A percentile compares a stretch with the other conserved stretches of the same genome.
These are phyloP conservation scores for Tetraodon nigroviridis DNA, from an alignment of 2,113 vertebrate genomes.

Conservation along the genomic window DNA sequence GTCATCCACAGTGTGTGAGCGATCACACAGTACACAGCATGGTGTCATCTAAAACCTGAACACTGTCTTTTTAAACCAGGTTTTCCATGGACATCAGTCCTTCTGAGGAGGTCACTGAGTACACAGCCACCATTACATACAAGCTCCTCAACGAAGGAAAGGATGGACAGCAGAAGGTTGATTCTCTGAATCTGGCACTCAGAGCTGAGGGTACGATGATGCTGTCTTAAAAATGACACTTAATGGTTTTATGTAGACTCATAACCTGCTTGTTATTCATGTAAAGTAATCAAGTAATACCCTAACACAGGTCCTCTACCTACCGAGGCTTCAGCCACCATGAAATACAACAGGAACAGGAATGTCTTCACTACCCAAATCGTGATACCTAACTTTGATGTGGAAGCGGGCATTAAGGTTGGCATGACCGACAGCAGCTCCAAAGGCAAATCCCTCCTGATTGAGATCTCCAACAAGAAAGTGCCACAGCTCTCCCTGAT, in stretches of 20 bases:
- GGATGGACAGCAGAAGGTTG: slow-evolving; percentile 71
- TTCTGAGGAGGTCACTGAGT: slow-evolving; percentile 76
- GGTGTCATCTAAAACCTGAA: neutral
- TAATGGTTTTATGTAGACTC: neutral
- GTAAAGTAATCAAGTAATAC: neutral
- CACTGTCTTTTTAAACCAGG: slow-evolving; percentile 54
- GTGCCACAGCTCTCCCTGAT: slow-evolving; percentile 78
- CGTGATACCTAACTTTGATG: slow-evolving; percentile 74
- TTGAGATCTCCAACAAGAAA: slow-evolving; percentile 83
- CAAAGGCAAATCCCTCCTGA: slow-evolving; percentile 63
- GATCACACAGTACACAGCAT: neutral
- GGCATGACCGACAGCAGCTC: slow-evolving; percentile 71
- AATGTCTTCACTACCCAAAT: slow-evolving; percentile 77
- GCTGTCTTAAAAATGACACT: neutral
- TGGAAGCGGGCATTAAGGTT: slow-evolving; percentile 79
- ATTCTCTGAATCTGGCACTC: slow-evolving; percentile 75
- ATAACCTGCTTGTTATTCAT: neutral
- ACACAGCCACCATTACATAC: slow-evolving; percentile 78
- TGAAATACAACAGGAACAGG: slow-evolving; percentile 81
- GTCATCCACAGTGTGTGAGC: slow-evolving; percentile 12
- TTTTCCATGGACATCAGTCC: slow-evolving; percentile 78
- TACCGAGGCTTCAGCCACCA: slow-evolving; percentile 70
- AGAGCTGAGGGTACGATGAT: slow-evolving; percentile 78
- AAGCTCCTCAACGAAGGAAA: slow-evolving; percentile 67
- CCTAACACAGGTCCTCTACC: slow-evolving; percentile 67